Conservation (phyloP, 1,140 invertebrate genomes). For the Belonocnema kinseyi region DNA sequence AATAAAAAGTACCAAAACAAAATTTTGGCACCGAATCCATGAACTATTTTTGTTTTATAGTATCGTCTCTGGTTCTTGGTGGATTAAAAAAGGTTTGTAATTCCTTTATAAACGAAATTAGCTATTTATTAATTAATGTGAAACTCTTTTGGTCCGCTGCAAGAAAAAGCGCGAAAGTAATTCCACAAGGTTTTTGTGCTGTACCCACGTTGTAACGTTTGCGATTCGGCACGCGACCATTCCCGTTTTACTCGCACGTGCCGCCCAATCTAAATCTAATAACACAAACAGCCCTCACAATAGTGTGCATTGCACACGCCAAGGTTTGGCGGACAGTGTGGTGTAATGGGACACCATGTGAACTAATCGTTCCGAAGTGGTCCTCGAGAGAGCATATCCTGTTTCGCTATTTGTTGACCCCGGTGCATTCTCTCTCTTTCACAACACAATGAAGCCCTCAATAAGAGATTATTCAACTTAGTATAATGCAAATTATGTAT, state of each 20-base stretch:
- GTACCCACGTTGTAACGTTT: slow-evolving; percentile 58
- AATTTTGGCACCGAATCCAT: too few species aligned
- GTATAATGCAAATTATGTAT: not conserved
- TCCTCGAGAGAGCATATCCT: slow-evolving; percentile 60
- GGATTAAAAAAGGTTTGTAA: too few species aligned
- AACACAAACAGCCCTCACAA: slow-evolving; percentile 70
- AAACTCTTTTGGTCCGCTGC: not conserved
- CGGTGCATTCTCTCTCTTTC: slow-evolving; percentile 41
- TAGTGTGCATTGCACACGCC: slow-evolving; percentile 48
- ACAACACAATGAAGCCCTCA: not conserved
- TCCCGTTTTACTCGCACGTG: slow-evolving; percentile 57
- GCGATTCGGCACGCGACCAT: slow-evolving; percentile 59
- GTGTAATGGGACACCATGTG: slow-evolving; percentile 72
- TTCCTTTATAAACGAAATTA: too few species aligned
- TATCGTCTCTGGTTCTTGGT: too few species aligned
- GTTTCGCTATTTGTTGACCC: slow-evolving; percentile 65
- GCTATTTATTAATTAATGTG: slow-evolving; percentile 7
- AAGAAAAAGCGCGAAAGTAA: slow-evolving; percentile 30
- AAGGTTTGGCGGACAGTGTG: slow-evolving; percentile 47
- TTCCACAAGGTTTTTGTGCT: slow-evolving; percentile 31
- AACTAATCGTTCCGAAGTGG: slow-evolving; percentile 72
- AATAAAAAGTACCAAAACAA: too few species aligned
- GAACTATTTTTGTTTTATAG: too few species aligned
- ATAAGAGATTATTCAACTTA: slow-evolving; percentile 3
- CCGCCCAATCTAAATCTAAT: slow-evolving; percentile 73